A percentile compares a stretch with the other conserved stretches of the same genome.
These are phyloP conservation scores for Cyrtodaria siliqua DNA, from an alignment of 2,888 invertebrate species.

Conservation along the genomic window DNA sequence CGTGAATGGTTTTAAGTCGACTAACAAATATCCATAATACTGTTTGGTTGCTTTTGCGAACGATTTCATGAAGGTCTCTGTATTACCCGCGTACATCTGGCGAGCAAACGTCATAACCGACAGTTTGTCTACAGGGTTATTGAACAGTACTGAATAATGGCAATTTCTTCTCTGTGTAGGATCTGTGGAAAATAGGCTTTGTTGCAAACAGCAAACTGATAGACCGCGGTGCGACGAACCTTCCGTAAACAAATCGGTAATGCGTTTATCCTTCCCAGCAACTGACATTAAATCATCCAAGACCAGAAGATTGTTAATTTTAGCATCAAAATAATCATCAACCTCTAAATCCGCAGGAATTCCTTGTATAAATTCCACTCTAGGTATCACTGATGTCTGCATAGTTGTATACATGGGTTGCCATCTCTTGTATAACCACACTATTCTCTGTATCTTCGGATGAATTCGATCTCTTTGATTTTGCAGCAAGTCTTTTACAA, in stretches of 20 bases:
- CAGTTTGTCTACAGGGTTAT: conserved; percentile 54
- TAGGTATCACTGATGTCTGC: conserved; percentile 20
- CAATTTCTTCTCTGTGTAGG: conserved; percentile 58
- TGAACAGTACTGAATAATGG: conserved; percentile 52
- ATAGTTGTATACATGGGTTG: conserved; percentile 35
- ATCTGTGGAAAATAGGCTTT: conserved; percentile 53
- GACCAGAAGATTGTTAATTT: conserved; percentile 35
- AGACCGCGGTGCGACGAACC: conserved; percentile 31
- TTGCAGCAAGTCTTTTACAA: conserved; percentile 18
- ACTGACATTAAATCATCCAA: conserved; percentile 36
- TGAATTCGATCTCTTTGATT: conserved; percentile 28
- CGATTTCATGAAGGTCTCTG: conserved; percentile 11
- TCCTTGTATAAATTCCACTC: conserved; percentile 46
- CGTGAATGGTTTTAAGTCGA: conserved; percentile 25
- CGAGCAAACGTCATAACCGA: conserved; percentile 45
- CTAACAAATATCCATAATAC: conserved; percentile 16
- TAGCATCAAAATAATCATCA: conserved; percentile 36
- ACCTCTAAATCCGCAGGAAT: conserved; percentile 35
- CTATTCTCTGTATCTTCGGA: conserved; percentile 42
- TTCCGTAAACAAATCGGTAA: conserved; percentile 43
- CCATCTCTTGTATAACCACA: conserved; percentile 54
- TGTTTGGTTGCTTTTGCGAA: conserved; percentile 34
- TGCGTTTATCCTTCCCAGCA: no score
- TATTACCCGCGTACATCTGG: conserved; percentile 55
- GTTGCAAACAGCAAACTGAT: conserved; percentile 44